These are phyloP conservation scores for Forbesichthys papilliferus DNA, from an alignment of 2,113 vertebrate species.

Conservation along the genomic window DNA sequence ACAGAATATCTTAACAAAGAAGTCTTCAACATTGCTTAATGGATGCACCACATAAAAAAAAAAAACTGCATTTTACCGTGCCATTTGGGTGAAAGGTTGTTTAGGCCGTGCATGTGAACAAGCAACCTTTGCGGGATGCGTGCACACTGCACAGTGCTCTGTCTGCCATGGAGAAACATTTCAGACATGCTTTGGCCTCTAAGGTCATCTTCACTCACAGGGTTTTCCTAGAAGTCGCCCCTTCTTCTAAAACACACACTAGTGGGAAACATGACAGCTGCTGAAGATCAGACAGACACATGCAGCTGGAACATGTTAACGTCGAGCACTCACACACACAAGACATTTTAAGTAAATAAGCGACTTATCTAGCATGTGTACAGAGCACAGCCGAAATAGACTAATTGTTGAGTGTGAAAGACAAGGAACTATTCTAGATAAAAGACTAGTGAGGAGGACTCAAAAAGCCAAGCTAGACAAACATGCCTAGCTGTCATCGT, in stretches of 20 bases:
- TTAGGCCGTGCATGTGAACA: background rate
- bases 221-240: conserved; percentile 37
- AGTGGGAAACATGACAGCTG: conserved; percentile 1
- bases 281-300: conserved; percentile 21
- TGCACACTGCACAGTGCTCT: background rate
- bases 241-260: conserved; percentile 9
- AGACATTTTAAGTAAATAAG: background rate
- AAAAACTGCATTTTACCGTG: background rate
- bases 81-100: background rate
- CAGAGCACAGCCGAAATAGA: background rate
- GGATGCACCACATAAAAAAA: no score
- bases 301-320: conserved; percentile 29
- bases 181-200: background rate
- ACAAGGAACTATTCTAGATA: background rate
- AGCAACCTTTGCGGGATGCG: background rate
- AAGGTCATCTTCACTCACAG: background rate
- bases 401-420: no score
- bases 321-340: conserved; percentile 1
- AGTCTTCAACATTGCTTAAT: no score
- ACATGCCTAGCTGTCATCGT: background rate
- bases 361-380: background rate
- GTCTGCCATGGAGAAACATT: background rate
- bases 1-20: no score
- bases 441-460: background rate
- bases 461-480: background rate